Percentiles rank a stretch among this genome's conserved stretches.
These are phyloP conservation scores for Caenorhabditis brenneri DNA, from an alignment of 1,140 invertebrate genomes.

Conservation along the genomic window DNA sequence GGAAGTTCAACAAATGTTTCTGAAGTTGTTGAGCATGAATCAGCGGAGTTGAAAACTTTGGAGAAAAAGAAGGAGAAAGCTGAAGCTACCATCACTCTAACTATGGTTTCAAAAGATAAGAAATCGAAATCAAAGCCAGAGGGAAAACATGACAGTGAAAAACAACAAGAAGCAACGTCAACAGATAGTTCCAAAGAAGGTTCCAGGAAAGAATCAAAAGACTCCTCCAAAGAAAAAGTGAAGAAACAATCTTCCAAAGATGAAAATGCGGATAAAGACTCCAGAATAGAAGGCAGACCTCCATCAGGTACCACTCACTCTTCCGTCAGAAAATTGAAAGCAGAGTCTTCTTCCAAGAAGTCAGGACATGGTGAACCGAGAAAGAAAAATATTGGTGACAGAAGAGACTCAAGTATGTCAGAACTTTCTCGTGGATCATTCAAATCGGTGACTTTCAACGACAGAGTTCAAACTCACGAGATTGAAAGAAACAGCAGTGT, in stretches of 20 bases:
- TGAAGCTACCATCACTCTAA: neutral
- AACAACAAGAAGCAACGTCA: neutral
- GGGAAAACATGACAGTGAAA: neutral
- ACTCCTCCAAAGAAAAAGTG: conserved; percentile 11
- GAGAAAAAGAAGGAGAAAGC: conserved; percentile 22
- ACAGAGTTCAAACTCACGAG: conserved; percentile 55
- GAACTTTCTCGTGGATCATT: conserved; percentile 45
- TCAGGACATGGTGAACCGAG: conserved; percentile 2
- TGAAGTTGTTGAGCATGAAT: conserved; percentile 1
- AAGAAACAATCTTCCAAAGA: neutral
- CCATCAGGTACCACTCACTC: neutral
- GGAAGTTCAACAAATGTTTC: conserved; percentile 11
- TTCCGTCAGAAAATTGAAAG: neutral
- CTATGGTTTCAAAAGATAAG: neutral
- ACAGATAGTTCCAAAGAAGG: neutral
- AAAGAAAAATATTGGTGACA: conserved; percentile 36
- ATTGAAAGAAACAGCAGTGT: conserved; percentile 51
- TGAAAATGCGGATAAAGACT: neutral
- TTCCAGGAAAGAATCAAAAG: neutral
- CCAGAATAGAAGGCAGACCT: neutral
- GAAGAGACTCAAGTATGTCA: conserved; percentile 51
- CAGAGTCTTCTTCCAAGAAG: neutral
- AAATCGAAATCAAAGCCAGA: neutral
- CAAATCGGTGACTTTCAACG: conserved; percentile 59
- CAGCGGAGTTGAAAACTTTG: neutral